These are phyloP conservation scores for Spinibarbus caldwelli DNA, from an alignment of 2,797 vertebrate genomes.

Conservation along the genomic window DNA sequence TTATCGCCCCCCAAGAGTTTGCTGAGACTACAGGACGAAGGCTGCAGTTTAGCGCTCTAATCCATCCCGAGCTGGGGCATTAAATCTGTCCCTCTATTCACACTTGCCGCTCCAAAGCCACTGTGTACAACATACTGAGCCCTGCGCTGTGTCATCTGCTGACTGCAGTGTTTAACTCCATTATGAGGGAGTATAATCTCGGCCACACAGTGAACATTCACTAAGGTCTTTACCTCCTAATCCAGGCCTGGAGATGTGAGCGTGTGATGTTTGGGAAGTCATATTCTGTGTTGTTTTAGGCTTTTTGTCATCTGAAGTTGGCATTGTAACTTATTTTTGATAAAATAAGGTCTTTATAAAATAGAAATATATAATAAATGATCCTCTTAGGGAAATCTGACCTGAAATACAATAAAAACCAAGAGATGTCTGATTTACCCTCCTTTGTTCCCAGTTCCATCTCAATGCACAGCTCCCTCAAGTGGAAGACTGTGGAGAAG, in stretches of 20 bases:
- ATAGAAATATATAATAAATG: conserved; percentile 41
- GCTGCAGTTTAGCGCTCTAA: conserved; percentile 56
- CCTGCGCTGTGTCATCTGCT: conserved; percentile 53
- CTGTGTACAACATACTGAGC: conserved; percentile 55
- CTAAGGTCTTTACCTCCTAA: conserved; percentile 53
- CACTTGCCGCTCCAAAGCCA: conserved; percentile 48
- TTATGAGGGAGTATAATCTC: conserved; percentile 60
- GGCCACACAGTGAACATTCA: conserved; percentile 55
- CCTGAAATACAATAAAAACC: conserved; percentile 54
- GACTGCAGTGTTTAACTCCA: conserved; percentile 58
- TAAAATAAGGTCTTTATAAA: neutral
- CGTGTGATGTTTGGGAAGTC: conserved; percentile 49
- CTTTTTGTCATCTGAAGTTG: neutral
- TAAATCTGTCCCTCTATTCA: conserved; percentile 56
- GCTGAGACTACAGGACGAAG: conserved; percentile 45
- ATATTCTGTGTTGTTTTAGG: conserved; percentile 17
- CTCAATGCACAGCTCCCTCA: conserved; percentile 66
- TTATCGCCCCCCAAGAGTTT: conserved; percentile 40
- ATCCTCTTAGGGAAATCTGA: conserved; percentile 47
- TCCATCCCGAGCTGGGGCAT: conserved; percentile 54
- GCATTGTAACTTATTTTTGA: neutral
- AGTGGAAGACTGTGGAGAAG: conserved; percentile 64
- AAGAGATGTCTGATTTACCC: conserved; percentile 53
- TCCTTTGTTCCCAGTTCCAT: conserved; percentile 71
- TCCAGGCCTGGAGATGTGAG: conserved; percentile 47